Evolutionary conservation across 2,113 vertebrate genomes (phyloP).

Genomic region (Rhabdornis inornatus): DNA sequence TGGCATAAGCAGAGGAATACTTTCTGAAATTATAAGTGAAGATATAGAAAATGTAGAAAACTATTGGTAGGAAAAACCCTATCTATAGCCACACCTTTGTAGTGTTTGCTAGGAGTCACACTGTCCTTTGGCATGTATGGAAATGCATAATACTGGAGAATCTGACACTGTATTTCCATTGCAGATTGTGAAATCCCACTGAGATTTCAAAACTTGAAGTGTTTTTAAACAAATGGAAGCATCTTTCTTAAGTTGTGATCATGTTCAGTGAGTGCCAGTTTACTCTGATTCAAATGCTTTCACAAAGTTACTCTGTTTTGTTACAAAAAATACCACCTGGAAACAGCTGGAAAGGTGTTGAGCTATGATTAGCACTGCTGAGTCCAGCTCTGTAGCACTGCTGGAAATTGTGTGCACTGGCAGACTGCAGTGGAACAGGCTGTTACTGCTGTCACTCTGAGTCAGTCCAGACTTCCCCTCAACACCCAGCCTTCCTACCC

Average conservation of each 20-base stretch:
- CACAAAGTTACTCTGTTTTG: not conserved
- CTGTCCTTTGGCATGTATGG: not conserved
- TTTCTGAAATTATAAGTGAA: not conserved
- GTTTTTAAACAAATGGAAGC: not conserved
- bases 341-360: not conserved
- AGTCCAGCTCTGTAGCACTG: not conserved
- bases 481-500: not conserved
- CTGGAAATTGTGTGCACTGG: not conserved
- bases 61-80: not conserved
- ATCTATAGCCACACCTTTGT: not conserved
- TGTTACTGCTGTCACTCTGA: not conserved
- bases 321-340: not conserved
- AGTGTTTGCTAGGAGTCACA: not conserved
- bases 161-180: not conserved
- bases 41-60: not conserved
- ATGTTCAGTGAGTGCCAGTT: not conserved
- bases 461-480: not conserved
- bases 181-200: not conserved
- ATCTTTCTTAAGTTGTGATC: not conserved
- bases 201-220: not conserved
- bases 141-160: not conserved
- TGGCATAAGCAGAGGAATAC: not conserved
- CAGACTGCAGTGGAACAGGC: rapidly evolving
- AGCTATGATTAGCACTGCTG: not conserved
- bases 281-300: not conserved